Evolutionary conservation across 2,888 invertebrate species (phyloP), one percentile per base, ranked within the genome.

Genomic region (Cephalotes varians): DNA sequence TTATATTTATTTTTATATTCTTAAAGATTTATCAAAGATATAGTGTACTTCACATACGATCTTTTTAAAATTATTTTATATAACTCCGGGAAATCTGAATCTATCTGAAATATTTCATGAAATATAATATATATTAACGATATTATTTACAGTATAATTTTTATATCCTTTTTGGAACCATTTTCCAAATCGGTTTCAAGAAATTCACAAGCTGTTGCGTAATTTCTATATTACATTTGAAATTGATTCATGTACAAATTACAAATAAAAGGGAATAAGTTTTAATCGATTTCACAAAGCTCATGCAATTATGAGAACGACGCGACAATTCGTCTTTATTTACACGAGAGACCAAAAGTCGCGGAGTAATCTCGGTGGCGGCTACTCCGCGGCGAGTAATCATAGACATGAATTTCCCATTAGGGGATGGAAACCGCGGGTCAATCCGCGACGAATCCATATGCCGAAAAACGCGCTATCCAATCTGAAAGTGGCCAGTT

Each of bases 391-490:
- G 72, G 73, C 67, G 54, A 65, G 72, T 51, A 34, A 74, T 82
- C 82, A 81, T 82, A 44, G 86, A 86, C 85, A 92, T 92, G 90
- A 92, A 92, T 92, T 87, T 89, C 90, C 89, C 91, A 91, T 92
- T 92, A 88, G 79, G 81, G 88, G 83, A 92, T 90, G 90, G 88
- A 90, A 88, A 85, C 87, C 87, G 87, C 88, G 90, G 86, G 82
- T 84, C 91, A 88, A 90, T 91, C 87, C 90, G 91, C 91, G 90
- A 91, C 86, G 87, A 88, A 90, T 89, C 90, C 92, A 91, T 91
- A 91, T 91, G 91, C 84, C 90, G 89, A 92, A 90, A 88, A 91
- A 87, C 88, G 79, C 82, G 82, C 87, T 84, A 88, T 92, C 92
- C 92, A 92, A 91, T 92, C 90, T 87, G 85, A 89, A 89, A 91